Evolutionary conservation across 2,888 invertebrate genomes (phyloP), one percentile per base, ranked within the genome.

Genomic region (Dryococelus australis): DNA sequence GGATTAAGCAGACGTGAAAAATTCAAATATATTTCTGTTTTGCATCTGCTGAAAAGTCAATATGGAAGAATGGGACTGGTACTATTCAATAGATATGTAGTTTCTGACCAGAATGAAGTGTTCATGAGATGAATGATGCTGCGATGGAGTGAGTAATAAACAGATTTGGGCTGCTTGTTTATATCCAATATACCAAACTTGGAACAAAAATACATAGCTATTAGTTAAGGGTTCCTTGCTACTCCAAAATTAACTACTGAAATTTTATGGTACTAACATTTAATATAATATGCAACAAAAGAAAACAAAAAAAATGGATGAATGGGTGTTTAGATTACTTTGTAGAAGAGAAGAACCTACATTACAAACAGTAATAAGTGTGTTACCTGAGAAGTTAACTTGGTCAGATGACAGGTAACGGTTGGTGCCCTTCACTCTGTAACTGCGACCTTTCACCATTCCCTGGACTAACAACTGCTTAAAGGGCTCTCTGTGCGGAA

Each of bases 381-480:
- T 10, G 28, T 87, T 86, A 88, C 88, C 87, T 87, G 89, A 86
- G 16, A 86, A 43, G 35, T 94, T 92, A 0, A 96, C 96, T 91
- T 97, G 94, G 83, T 95, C 93, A 89, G 95, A 93, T 43, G 93
- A 93, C 43, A 99, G 92, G 93, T 98, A 99, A 91, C 95, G 95
- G 0, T 98, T 98, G 87, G 95, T 95, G 26, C 94, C 94, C 92
- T 96, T 96, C 1, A 96, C 91, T 91, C 95, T 94, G 92, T 94
- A 98, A 35, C 97, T 96, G 90, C 96, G 95, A 0, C 98, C 98
- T 96, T 97, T 97, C 9, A 99, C 96, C 96, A 99, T 97, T n/a
- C 99, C 99, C 93, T 99, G 98, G 0, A 98, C 98, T 26, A 99
- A 93, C 12, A 99, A 94, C 90, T 97, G 95, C 90, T 95, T 95